Percentiles rank a stretch among this genome's conserved stretches.
Conservation (phyloP, 2,797 vertebrate species). For the Vultur gryphus region DNA sequence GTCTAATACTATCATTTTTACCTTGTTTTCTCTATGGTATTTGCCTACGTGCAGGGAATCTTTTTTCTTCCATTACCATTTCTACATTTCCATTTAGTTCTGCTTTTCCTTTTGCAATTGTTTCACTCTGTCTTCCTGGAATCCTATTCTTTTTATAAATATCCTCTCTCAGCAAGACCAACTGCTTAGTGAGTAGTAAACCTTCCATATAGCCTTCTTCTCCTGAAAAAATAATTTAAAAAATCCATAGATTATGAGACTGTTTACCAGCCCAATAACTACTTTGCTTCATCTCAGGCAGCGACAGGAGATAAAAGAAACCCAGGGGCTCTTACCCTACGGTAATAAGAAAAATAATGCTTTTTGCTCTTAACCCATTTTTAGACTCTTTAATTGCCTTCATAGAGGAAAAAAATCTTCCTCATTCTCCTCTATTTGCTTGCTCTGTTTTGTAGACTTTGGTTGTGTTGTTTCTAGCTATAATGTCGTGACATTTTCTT, state of each 20-base stretch:
- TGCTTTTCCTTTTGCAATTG: neutral
- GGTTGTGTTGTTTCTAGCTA: neutral
- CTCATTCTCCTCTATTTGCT: neutral
- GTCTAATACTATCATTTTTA: neutral
- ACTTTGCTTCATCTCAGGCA: neutral
- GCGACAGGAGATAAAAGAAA: neutral
- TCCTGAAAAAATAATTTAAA: neutral
- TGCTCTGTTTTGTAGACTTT: neutral
- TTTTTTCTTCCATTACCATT: neutral
- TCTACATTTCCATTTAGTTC: neutral
- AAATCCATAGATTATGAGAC: neutral
- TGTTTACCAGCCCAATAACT: neutral
- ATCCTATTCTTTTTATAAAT: neutral
- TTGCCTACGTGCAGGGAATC: neutral
- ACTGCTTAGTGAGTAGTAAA: neutral
- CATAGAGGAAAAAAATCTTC: neutral
- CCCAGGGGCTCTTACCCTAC: neutral
- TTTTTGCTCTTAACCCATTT: neutral
- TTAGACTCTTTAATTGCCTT: neutral
- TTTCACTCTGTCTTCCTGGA: neutral
- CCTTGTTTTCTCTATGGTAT: neutral
- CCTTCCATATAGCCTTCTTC: neutral
- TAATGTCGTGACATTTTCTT: neutral
- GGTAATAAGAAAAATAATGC: neutral
- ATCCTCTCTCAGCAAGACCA: accelerated